Base-by-base conservation (phyloP, 2,113 vertebrate species). In the Cricetomys ansorgei region DNA sequence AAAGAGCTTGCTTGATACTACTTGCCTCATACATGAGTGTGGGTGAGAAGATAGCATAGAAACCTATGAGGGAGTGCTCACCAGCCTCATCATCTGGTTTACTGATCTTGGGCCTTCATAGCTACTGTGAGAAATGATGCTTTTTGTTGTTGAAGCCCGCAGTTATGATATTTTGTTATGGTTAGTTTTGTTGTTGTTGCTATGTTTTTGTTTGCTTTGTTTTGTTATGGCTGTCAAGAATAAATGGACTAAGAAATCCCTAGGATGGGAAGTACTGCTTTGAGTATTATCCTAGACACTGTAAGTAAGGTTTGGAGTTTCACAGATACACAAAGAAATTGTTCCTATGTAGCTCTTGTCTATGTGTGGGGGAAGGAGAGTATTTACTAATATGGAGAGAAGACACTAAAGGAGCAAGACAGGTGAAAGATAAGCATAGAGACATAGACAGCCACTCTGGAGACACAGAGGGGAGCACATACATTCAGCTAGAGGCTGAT, bases 1-100 rank as follows among this genome's bases (percentile, higher is more conserved):
- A 55, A 37, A 13, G 7, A 34, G 13, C 17, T 2, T 67, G 31
- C 1, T 29, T 9, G 57, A 16, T 0, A 3, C 5, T 23, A 23
- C 19, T 12, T 9, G 7, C 11, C 15, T 5, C 5, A 13, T 7
- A 17, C 3, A 9, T 55, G 21, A 77, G 34, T 70, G 31, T 1
- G 67, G 3, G 3, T 11, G 48, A 91, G 65, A 81, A 65, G 12
- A 23, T 17, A 8, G 12, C 2, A 25, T 79, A 25, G 0, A 72
- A 75, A 79, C 12, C 48, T 43, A 45, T n/a, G 55, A 73, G 10
- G 69, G 17, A 5, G 3, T 10, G 7, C 50, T 21, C 23, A 64
- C 29, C 85, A 75, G 55, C 27, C 4, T 29, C 34, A 75, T 9
- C 0, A 62, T 21, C 34, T n/a, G 19, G 19, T n/a, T 64, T 25